A percentile compares a stretch with the other conserved stretches of the same genome.
Conservation (phyloP, 1,140 invertebrate species). For the Apolygus lucorum region DNA sequence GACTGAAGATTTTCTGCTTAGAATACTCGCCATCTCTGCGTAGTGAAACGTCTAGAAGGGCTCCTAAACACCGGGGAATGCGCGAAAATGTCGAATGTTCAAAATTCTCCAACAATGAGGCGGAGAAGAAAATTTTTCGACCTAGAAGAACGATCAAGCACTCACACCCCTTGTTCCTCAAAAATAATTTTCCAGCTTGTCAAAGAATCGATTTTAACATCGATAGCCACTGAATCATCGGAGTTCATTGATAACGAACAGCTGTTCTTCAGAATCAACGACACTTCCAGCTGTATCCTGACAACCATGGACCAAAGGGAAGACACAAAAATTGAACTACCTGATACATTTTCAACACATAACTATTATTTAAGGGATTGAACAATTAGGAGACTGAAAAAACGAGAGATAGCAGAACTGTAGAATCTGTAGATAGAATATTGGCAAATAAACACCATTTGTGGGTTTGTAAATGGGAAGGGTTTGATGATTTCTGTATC, state of each 20-base stretch:
- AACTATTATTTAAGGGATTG: too few species aligned
- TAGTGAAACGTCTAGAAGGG: background rate
- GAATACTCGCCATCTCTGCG: background rate
- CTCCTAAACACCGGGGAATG: background rate
- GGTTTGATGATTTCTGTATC: too few species aligned
- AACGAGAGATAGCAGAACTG: too few species aligned
- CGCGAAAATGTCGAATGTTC: background rate
- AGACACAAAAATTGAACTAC: too few species aligned
- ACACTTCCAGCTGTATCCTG: too few species aligned
- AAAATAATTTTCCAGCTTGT: background rate
- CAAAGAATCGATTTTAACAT: background rate
- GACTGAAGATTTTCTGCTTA: background rate
- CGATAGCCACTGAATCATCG: too few species aligned
- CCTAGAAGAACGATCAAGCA: background rate
- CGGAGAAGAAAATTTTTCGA: background rate
- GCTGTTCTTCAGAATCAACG: background rate
- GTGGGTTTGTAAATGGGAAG: too few species aligned
- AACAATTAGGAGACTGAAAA: too few species aligned
- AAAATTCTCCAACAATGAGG: background rate
- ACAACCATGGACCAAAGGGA: too few species aligned
- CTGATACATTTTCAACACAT: too few species aligned
- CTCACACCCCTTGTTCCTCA: background rate
- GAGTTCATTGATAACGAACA: background rate
- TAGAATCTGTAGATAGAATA: too few species aligned
- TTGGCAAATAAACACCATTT: too few species aligned